Base-by-base conservation (phyloP, 1,140 invertebrate species). In the Bombus turneri region DNA sequence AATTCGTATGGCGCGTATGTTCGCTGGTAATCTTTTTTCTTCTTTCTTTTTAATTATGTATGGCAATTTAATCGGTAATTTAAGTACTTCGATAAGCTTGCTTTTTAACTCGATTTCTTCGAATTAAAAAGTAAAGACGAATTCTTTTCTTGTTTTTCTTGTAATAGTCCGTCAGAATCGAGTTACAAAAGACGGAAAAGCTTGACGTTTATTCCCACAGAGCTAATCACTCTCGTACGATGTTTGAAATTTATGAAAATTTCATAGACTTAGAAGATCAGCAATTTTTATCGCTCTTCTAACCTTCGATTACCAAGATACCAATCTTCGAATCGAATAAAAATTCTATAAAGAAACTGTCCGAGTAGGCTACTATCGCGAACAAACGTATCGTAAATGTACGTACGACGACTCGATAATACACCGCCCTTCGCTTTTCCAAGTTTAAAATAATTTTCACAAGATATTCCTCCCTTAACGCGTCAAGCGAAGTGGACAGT, bases 401-500 rank as follows among this genome's bases (percentile, higher is more conserved):
- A 47, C 43, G 43, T 47, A 6, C 43, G 13, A 47, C 57, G 25
- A 59, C 25, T 4, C 25, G 25, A 59, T 59, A 12, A 59, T 12
- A 59, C 15, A 28, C 25, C 25, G 57, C 10, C 57, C 9, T 10
- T 59, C 57, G 57, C 25, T n/a, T 15, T 34, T 5, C 8, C 43
- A 25, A 66, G 8, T 31, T 25, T 57, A 47, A 47, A 47, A 47
- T 6, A 47, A 47, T 47, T 18, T 47, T 47, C 59, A 0, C 3
- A 15, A 1, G 31, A 83, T 78, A 71, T 62, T 47, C 66, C 62
- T 64, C 81, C 83, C 78, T 73, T 62, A 25, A 64, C 47, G 41
- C 66, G 79, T 78, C 77, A 81, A 77, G 39, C 64, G 53, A 34
- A 53, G 66, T 77, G 43, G 66, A 77, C 71, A 39, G 83, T 74